Evolutionary conservation across 1,140 invertebrate species (phyloP), one percentile per base, ranked within the genome.

Genomic region (Panagrolaimus sp.): DNA sequence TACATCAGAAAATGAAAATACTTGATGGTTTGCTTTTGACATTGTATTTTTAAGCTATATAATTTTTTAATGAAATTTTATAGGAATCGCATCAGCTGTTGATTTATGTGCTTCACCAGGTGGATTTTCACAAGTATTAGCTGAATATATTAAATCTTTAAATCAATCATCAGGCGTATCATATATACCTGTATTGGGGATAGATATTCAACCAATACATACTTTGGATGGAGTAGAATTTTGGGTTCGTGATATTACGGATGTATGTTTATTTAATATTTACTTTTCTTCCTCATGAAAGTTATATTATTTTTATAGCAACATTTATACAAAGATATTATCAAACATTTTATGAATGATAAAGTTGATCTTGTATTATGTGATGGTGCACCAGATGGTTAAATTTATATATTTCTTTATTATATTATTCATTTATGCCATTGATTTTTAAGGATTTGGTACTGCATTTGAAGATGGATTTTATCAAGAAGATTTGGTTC

Each of bases 171-270:
- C n/a, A 57, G n/a, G n/a, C 8, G 8, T 27, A 2, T 25, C 20
- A 11, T 57, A 57, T 8, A 16, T 25, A 2, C 51, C 51, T 23
- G 20, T 57, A 11, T n/a, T 57, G 5, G 51, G 20, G 1, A 20
- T 57, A 25, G 51, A 57, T 27, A 27, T 57, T 16, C 51, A 57
- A 27, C 51, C 51, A 57, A 57, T 57, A 11, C 51, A 57, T 57
- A 9, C 51, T 20, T 11, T 57, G 11, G 51, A 57, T 11, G 9
- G 27, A 4, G 51, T 57, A 11, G 27, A 20, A 20, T n/a, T 27
- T 13, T 57, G 51, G 51, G 51, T 57, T 57, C 20, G 27, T 5
- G 51, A 57, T 23, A 57, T 57, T 20, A 57, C 51, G 0, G n/a
- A 11, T 13, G 51, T 57, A 4, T 25, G 51, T 8, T 9, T n/a